These are phyloP conservation scores for Syngnathus rostellatus DNA, from an alignment of 2,797 vertebrate genomes.

Conservation along the genomic window DNA sequence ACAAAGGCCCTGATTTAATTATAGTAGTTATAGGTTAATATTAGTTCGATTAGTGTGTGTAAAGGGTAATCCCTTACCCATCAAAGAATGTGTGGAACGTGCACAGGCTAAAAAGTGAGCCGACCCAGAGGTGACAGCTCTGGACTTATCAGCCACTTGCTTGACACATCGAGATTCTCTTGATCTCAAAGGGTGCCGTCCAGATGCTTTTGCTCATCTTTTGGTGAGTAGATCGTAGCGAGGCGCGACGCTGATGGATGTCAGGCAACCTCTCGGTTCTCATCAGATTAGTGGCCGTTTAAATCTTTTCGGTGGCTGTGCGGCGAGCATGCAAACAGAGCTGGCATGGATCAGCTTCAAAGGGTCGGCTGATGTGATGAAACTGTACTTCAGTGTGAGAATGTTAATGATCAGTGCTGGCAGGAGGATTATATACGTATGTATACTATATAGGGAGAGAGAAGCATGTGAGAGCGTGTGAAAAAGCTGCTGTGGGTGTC, in stretches of 20 bases:
- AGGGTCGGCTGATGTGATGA: slow-evolving; percentile 51
- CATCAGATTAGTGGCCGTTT: slow-evolving; percentile 17
- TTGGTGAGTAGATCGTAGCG: not conserved
- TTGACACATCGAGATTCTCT: slow-evolving; percentile 16
- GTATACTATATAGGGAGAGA: not conserved
- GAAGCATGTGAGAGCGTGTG: slow-evolving; percentile 56
- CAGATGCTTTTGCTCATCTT: slow-evolving; percentile 23
- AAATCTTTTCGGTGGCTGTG: slow-evolving; percentile 19
- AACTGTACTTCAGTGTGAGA: slow-evolving; percentile 56
- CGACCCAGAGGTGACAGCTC: slow-evolving; percentile 28
- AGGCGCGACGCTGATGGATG: slow-evolving; percentile 10
- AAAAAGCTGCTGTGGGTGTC: slow-evolving; percentile 39
- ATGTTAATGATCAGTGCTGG: slow-evolving; percentile 59
- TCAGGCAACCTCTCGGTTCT: slow-evolving; percentile 18
- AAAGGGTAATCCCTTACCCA: slow-evolving; percentile 11
- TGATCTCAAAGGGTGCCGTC: slow-evolving; percentile 13
- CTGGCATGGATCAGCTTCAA: slow-evolving; percentile 45
- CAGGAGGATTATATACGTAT: slow-evolving; percentile 43
- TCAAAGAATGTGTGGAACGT: slow-evolving; percentile 21
- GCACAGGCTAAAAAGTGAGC: slow-evolving; percentile 28
- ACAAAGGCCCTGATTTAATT: not conserved
- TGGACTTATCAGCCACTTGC: slow-evolving; percentile 37
- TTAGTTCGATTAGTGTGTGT: slow-evolving; percentile 1
- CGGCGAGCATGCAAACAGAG: slow-evolving; percentile 13
- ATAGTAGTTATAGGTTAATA: not conserved